Evolutionary conservation across 2,113 vertebrate genomes (phyloP).

Genomic region (Vicugna pacos): DNA sequence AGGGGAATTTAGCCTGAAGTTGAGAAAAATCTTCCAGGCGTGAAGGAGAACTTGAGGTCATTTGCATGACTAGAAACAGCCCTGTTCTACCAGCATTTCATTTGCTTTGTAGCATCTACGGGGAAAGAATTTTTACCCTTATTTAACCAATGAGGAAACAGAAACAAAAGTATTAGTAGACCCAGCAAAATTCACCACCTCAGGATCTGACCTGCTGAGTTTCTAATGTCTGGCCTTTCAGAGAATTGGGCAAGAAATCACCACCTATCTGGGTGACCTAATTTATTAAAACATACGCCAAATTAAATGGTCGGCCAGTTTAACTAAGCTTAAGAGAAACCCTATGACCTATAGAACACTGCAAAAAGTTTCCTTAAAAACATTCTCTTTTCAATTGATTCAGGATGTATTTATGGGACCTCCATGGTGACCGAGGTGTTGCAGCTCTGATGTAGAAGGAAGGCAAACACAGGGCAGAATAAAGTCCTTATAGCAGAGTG

Average conservation of each 20-base stretch:
- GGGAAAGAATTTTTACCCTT: not conserved
- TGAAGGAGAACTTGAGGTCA: not conserved
- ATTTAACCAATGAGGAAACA: constrained; percentile 25
- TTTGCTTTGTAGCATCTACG: not conserved
- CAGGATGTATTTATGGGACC: not conserved
- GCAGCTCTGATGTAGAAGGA: not conserved
- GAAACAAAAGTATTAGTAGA: constrained; percentile 16
- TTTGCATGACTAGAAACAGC: not conserved
- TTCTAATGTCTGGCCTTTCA: not conserved
- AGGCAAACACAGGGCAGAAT: not conserved
- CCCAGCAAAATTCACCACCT: not conserved
- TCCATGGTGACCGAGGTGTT: not conserved
- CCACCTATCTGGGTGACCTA: not conserved
- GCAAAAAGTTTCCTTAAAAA: not conserved
- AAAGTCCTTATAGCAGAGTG: not conserved
- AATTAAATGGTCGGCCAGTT: not conserved
- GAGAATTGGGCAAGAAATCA: not conserved
- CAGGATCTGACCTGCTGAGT: not conserved
- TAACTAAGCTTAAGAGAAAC: not conserved
- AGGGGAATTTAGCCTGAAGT: not conserved
- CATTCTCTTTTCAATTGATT: not conserved
- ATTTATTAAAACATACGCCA: not conserved
- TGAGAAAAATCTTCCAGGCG: not conserved
- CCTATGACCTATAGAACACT: not conserved
- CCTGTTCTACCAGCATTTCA: not conserved